These are phyloP conservation scores for Crenichthys baileyi DNA, from an alignment of 2,797 vertebrate genomes.

Conservation along the genomic window DNA sequence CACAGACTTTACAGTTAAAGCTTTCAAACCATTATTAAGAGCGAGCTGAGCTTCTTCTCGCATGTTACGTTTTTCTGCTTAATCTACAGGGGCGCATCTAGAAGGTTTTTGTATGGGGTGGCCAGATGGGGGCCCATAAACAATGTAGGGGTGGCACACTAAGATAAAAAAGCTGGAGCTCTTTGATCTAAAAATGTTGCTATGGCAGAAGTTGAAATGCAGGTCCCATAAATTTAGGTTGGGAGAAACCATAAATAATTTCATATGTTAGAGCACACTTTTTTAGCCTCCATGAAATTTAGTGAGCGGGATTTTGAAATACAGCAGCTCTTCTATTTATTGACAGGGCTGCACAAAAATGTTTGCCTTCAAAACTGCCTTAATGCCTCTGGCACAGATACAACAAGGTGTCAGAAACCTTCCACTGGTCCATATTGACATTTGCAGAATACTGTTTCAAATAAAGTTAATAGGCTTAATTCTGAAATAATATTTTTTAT, in stretches of 20 bases:
- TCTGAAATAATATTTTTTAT: no score
- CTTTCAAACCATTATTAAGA: background rate
- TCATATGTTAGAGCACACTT: background rate
- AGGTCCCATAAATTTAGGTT: background rate
- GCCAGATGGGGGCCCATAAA: background rate
- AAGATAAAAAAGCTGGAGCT: background rate
- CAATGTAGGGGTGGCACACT: background rate
- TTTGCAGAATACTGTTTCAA: background rate
- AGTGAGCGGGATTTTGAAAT: background rate
- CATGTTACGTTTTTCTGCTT: background rate
- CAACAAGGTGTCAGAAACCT: no score
- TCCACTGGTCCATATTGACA: background rate
- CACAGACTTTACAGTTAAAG: background rate
- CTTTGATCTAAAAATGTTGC: background rate
- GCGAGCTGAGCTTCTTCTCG: background rate
- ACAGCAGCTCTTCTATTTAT: background rate
- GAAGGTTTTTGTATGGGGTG: background rate
- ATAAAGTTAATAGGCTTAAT: no score
- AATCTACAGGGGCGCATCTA: background rate
- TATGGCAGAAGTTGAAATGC: background rate
- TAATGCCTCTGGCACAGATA: no score
- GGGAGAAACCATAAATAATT: background rate
- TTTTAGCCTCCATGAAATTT: no score
- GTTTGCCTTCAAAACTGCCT: no score
- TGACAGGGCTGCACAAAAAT: no score